Conservation (phyloP, 1,140 invertebrate genomes). For the Drosophila punjabiensis region DNA sequence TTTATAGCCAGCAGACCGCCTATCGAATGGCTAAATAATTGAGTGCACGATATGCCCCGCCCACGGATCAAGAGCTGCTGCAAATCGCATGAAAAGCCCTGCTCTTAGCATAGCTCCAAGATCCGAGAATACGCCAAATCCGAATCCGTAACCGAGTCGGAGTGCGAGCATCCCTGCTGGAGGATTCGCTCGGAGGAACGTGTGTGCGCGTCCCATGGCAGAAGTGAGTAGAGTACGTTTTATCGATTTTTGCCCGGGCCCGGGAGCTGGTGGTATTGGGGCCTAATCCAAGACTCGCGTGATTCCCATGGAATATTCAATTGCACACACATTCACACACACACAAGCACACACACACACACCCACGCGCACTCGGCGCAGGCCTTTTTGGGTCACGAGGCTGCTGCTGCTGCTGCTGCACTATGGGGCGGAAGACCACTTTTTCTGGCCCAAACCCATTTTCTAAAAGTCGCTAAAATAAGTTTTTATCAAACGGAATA, state of each 20-base stretch:
- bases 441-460: too few relatives aligned
- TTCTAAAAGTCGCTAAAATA: too few relatives aligned
- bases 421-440: too few relatives aligned
- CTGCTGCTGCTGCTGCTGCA: slow-evolving; percentile 33
- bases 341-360: slow-evolving; percentile 6
- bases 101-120: slow-evolving; percentile 36
- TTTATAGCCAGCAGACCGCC: neutral
- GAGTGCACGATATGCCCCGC: slow-evolving; percentile 43
- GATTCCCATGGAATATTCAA: slow-evolving; percentile 73
- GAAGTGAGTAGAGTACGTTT: slow-evolving; percentile 61
- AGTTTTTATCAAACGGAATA: too few relatives aligned
- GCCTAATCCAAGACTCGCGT: slow-evolving; percentile 69
- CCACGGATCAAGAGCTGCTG: slow-evolving; percentile 31
- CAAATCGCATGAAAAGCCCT: slow-evolving; percentile 20
- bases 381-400: slow-evolving; percentile 76
- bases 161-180: slow-evolving; percentile 6
- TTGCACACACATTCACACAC: slow-evolving; percentile 36
- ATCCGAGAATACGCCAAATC: slow-evolving; percentile 7
- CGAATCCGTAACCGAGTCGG: slow-evolving; percentile 2
- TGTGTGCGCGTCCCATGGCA: slow-evolving; percentile 54
- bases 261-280: slow-evolving; percentile 42
- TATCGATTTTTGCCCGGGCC: slow-evolving; percentile 71
- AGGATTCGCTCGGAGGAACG: slow-evolving; percentile 21
- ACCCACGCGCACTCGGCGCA: slow-evolving; percentile 33
- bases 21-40: slow-evolving; percentile 34